Evolutionary conservation across 2,888 invertebrate species (phyloP), one percentile per base, ranked within the genome.

Genomic region (Ophioninae sp.): DNA sequence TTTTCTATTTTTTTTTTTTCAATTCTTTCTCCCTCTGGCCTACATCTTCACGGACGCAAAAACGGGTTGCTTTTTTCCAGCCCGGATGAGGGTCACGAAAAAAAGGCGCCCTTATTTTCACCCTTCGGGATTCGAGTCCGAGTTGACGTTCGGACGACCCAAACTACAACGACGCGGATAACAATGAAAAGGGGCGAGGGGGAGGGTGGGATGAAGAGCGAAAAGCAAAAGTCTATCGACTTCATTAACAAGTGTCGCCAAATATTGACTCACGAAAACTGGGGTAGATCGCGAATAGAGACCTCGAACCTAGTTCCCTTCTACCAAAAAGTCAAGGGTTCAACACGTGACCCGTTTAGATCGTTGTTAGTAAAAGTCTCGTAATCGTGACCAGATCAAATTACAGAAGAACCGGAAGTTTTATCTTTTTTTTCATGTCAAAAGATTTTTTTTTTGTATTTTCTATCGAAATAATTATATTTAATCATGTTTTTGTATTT

Each of bases 251-350:
- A 89, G 91, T 90, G 91, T 88, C 88, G 87, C 88, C 91, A 92
- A 92, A 92, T 92, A 92, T 92, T 92, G 90, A 92, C 91, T 90
- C 84, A 84, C 85, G 86, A 87, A 90, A 90, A 91, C 90, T 91
- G 75, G 91, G 91, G 91, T 90, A 79, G 64, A 44, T 51, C 61
- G 17, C 22, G 41, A 13, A 44, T 37, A 23, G 67, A 76, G 63
- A 51, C 58, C 74, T 56, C 78, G 10, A 9, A n/a, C 20, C 65
- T 58, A 65, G 65, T 51, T 63, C 67, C 22, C 13, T 51, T 56
- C 51, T 6, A 0, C 17, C 17, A 56, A 56, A 17, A 44, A 30
- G 9, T n/a, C n/a, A 6, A 39, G 63, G 69, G 56, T 51, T 1
- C 5, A 51, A 51, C 13, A 13, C 3, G 13, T 13, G 13, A 51